These are phyloP conservation scores for Oryzias celebensis DNA, from an alignment of 2,113 vertebrate species.

Conservation along the genomic window DNA sequence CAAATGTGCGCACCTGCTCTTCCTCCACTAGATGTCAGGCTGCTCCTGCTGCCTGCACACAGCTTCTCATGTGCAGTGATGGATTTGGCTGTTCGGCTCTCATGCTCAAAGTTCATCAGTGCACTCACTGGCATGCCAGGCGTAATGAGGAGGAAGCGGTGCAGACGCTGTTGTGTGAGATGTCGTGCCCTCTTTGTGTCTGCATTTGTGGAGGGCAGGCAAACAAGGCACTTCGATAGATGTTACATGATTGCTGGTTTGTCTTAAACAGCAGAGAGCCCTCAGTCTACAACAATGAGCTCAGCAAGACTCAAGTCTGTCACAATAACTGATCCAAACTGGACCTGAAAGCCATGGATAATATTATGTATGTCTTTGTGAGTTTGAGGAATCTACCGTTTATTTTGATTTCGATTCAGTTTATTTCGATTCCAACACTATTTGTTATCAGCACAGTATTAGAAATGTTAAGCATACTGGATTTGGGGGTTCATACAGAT, in stretches of 20 bases:
- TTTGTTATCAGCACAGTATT: slow-evolving; percentile 4
- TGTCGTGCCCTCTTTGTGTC: slow-evolving; percentile 29
- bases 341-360: slow-evolving; percentile 52
- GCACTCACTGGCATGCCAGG: slow-evolving; percentile 3
- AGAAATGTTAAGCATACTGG: neutral
- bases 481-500: slow-evolving; percentile 1
- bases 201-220: slow-evolving; percentile 17
- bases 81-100: slow-evolving; percentile 15
- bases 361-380: slow-evolving; percentile 49
- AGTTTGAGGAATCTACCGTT: slow-evolving; percentile 49
- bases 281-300: slow-evolving; percentile 47
- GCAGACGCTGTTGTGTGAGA: slow-evolving; percentile 17
- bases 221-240: slow-evolving; percentile 32
- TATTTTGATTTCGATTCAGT: slow-evolving; percentile 29
- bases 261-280: slow-evolving; percentile 46
- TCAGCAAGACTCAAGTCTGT: slow-evolving; percentile 41
- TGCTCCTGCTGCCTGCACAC: slow-evolving; percentile 6
- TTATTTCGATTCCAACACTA: neutral
- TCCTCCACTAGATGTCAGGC: slow-evolving; percentile 69
- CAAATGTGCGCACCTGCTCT: slow-evolving; percentile 7
- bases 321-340: slow-evolving; percentile 60
- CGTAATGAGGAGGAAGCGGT: slow-evolving; percentile 10
- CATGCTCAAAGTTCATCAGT: slow-evolving; percentile 11
- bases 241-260: slow-evolving; percentile 41
- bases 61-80: slow-evolving; percentile 2